Base-by-base conservation (phyloP, 2,797 vertebrate species). In the Glossophaga mutica region DNA sequence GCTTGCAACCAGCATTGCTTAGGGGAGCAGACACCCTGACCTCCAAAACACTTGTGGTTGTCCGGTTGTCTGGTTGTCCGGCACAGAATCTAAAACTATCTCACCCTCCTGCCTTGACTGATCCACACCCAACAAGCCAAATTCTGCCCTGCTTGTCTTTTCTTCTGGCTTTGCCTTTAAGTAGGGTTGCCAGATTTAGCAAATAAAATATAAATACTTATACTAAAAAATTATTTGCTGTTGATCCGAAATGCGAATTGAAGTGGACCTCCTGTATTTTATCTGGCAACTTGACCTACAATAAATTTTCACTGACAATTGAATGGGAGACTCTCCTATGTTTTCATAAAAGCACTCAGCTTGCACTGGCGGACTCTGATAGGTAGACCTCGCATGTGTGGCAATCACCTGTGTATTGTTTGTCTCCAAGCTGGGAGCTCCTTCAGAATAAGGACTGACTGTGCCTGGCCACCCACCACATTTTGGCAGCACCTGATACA, bases 221-320 rank as follows among this genome's bases (percentile, higher is more conserved):
- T 10, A 59, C 65, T 52, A 42, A 93, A 83, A 87, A 74, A 50
- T 37, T n/a, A 82, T 79, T 88, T 24, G 4, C 81, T 86, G 55
- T 71, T 39, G 67, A 93, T 71, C 52, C 93, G 62, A 93, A 57
- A 93, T 78, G 62, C 91, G 87, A 78, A 84, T 59, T 44, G 39
- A 91, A 93, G 65, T 46, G 55, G 52, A 29, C 1, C 9, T 39
- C 77, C 62, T 93, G 22, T 48, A 52, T 87, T 90, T 90, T 77
- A 57, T 77, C 62, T 91, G 82, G 62, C 46, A 77, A 73, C n/a
- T 87, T 57, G 11, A 57, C 3, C 52, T 65, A 77, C 77, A 55
- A 32, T 37, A 39, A 59, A 82, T 29, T 34, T 73, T 87, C 2
- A 7, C 83, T 70, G 83, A 90, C 62, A 83, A 48, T 26, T 3